Evolutionary conservation across 2,113 vertebrate species (phyloP).

Genomic region (Bucco capensis): DNA sequence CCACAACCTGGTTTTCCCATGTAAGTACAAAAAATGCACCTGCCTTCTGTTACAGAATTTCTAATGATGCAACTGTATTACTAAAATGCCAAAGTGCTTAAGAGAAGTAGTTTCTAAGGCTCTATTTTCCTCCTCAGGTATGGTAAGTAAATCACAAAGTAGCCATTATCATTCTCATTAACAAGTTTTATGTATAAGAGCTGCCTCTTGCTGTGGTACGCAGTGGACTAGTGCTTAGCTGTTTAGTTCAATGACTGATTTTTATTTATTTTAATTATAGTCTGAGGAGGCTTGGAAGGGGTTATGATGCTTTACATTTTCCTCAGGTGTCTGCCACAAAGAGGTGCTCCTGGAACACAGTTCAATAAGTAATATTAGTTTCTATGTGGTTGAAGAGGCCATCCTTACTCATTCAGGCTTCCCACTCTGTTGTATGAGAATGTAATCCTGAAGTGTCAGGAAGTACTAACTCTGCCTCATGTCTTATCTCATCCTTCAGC

Average conservation of each 20-base stretch:
- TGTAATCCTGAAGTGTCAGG: slow-evolving; percentile 9
- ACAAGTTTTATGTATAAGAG: neutral
- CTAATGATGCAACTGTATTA: neutral
- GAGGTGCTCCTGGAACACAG: neutral
- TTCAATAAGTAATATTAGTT: neutral
- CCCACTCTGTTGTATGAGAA: neutral
- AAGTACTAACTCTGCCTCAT: neutral
- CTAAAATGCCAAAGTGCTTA: neutral
- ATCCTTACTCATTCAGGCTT: neutral
- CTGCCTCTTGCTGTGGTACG: neutral
- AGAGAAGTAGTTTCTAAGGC: neutral
- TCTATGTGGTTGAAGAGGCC: neutral
- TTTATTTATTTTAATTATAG: neutral
- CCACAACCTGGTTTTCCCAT: neutral
- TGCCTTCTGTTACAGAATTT: neutral
- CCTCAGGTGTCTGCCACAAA: neutral
- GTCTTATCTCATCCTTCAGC: slow-evolving; percentile 5
- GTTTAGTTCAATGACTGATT: neutral
- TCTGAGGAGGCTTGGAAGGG: neutral
- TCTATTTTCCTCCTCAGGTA: neutral
- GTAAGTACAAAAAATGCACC: neutral
- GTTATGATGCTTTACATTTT: neutral
- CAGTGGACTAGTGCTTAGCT: fast-evolving
- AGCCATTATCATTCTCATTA: neutral
- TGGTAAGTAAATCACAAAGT: neutral